Evolutionary conservation across 2,888 invertebrate species (phyloP), one percentile per base, ranked within the genome.

Genomic region (Drosophila testacea): DNA sequence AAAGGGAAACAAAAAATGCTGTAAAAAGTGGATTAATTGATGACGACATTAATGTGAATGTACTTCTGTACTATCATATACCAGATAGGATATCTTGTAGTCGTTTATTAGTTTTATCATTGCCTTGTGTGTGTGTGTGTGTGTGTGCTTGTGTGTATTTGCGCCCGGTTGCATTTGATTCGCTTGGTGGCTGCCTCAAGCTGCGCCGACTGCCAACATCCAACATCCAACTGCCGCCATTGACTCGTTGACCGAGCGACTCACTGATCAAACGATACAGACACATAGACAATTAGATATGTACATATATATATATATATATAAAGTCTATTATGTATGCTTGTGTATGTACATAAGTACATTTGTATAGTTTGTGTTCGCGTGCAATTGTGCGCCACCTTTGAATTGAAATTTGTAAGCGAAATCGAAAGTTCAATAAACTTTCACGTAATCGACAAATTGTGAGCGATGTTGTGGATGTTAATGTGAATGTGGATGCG

Each of bases 361-460:
- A 51, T 66, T 52, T 62, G 50, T 69, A 55, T 55, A 47, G 39
- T 50, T 62, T 64, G 57, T 72, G 46, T 47, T 47, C 38, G 65
- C 63, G 56, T 78, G 79, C 79, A 78, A 71, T 68, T 77, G 69
- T 69, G 79, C 63, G 66, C 65, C 77, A 77, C 77, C 73, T 78
- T 77, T 80, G 77, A 77, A 74, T 69, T 79, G 75, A 69, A 84
- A 72, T 80, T 83, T 83, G 74, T 63, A 62, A 90, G 85, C 86
- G 89, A 91, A 91, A 91, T 84, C 85, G 91, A 91, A 91, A 91
- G 91, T 91, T 91, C 91, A 91, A 91, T 89, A 90, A 91, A 91
- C 91, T 90, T 86, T 90, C 78, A 85, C 78, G 83, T 88, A 87
- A 87, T 84, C 83, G 76, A 67, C 77, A 71, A 79, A 73, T 64